phyloP scores from a whole-genome alignment of 2,888 invertebrate genomes.

The Caenorhabditis drosophilae region DNA sequence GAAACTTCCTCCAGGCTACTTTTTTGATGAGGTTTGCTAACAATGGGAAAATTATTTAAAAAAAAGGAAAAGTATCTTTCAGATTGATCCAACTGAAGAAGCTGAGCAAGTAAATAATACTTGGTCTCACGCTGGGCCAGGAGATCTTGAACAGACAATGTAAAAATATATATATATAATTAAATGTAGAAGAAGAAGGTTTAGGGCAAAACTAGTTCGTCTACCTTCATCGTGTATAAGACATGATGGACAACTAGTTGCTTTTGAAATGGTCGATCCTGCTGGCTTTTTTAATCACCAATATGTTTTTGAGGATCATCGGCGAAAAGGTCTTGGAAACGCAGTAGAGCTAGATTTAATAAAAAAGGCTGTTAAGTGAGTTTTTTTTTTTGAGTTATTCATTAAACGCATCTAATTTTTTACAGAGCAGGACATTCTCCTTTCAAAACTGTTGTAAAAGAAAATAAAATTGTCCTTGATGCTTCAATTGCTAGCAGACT shows the following conservation, averaged over 20 bases:
- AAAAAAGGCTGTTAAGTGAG: constrained; percentile 37
- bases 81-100: constrained; percentile 44
- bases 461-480: constrained; percentile 44
- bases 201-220: constrained; percentile 42
- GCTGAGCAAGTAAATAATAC: constrained; percentile 46
- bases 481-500: constrained; percentile 31
- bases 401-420: no score
- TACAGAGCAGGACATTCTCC: constrained; percentile 40
- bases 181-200: constrained; percentile 4
- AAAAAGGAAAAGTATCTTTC: background rate
- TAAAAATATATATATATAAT: constrained; percentile 3
- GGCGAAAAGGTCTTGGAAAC: constrained; percentile 46
- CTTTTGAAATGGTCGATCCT: constrained; percentile 54
- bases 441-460: constrained; percentile 49
- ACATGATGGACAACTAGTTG: constrained; percentile 40
- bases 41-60: background rate
- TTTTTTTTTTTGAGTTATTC: no score
- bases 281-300: constrained; percentile 51
- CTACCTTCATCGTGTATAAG: constrained; percentile 45
- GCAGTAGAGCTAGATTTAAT: constrained; percentile 44
- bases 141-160: constrained; percentile 52
- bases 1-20: constrained; percentile 34
- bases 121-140: constrained; percentile 47
- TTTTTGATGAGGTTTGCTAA: constrained; percentile 37
- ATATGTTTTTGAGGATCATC: constrained; percentile 46